Percentiles rank a stretch among this genome's conserved stretches.
Conservation (phyloP, 2,888 invertebrate species). For the Ophion costatus region DNA sequence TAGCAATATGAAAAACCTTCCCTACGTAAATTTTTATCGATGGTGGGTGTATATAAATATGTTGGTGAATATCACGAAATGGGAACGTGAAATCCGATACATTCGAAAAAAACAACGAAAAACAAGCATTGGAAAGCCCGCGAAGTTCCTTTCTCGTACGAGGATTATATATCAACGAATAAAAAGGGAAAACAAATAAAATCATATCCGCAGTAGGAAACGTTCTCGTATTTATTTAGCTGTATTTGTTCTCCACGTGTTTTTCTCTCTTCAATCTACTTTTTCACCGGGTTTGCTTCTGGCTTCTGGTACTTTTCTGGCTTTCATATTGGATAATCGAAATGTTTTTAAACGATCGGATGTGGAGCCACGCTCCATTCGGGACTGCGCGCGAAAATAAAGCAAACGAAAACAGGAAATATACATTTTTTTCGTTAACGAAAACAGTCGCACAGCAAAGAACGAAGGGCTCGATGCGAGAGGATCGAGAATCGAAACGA, state of each 20-base stretch:
- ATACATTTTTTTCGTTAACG: neutral
- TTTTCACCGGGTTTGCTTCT: conserved; percentile 6
- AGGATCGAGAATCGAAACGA: neutral
- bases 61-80: conserved; percentile 44
- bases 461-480: neutral
- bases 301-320: conserved; percentile 29
- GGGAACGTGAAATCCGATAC: neutral
- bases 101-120: conserved; percentile 7
- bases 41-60: neutral
- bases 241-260: conserved; percentile 5
- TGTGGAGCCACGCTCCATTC: neutral
- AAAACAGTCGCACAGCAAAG: neutral
- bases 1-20: neutral
- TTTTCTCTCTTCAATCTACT: conserved; percentile 6
- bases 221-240: conserved; percentile 25
- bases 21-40: neutral
- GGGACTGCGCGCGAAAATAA: neutral
- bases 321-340: conserved; percentile 24
- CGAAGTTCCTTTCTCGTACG: conserved; percentile 3
- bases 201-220: conserved; percentile 20
- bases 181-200: conserved; percentile 10
- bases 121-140: neutral
- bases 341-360: conserved; percentile 37
- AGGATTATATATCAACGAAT: conserved; percentile 25
- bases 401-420: neutral